A percentile compares a stretch with the other conserved stretches of the same genome.
phyloP scores from a whole-genome alignment of 2,888 invertebrate genomes.

The Drosophila incognita region DNA sequence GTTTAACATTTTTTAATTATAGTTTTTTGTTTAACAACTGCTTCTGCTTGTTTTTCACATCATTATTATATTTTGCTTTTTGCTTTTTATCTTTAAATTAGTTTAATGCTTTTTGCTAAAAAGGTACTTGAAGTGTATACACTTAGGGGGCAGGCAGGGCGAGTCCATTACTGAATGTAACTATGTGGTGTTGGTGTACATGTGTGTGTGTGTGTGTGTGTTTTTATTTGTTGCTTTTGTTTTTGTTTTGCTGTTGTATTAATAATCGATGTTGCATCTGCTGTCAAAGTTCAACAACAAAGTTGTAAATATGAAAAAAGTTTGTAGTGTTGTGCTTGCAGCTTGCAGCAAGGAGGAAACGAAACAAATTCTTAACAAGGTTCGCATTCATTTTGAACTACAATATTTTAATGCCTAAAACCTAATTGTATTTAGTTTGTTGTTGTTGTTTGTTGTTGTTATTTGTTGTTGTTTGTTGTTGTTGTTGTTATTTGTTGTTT shows the following conservation, averaged over 20 bases:
- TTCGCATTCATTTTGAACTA: constrained; percentile 30
- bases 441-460: constrained; percentile 8
- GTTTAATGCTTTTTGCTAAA: constrained; percentile 66
- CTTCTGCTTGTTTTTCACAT: constrained; percentile 34
- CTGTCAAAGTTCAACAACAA: constrained; percentile 25
- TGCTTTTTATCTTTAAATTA: constrained; percentile 35
- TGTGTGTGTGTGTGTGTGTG: constrained; percentile 24
- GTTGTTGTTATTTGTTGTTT: constrained; percentile 12
- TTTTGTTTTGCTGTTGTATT: constrained; percentile 5
- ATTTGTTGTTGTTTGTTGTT: constrained; percentile 1
- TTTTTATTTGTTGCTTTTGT: constrained; percentile 6
- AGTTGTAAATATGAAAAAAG: constrained; percentile 2
- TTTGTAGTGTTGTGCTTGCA: constrained; percentile 16
- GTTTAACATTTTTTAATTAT: constrained; percentile 41
- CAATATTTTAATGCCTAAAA: constrained; percentile 35
- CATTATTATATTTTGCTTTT: constrained; percentile 22
- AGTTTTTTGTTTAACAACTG: constrained; percentile 42
- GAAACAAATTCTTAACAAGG: constrained; percentile 37
- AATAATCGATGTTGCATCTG: neutral
- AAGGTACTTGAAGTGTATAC: constrained; percentile 83
- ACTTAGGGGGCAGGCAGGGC: constrained; percentile 49
- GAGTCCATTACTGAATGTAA: constrained; percentile 20
- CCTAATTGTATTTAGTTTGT: constrained; percentile 41
- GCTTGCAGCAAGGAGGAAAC: constrained; percentile 15
- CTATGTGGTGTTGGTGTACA: neutral